These are phyloP conservation scores for Drosophila mercatorum DNA, from an alignment of 2,888 invertebrate genomes.

Conservation along the genomic window DNA sequence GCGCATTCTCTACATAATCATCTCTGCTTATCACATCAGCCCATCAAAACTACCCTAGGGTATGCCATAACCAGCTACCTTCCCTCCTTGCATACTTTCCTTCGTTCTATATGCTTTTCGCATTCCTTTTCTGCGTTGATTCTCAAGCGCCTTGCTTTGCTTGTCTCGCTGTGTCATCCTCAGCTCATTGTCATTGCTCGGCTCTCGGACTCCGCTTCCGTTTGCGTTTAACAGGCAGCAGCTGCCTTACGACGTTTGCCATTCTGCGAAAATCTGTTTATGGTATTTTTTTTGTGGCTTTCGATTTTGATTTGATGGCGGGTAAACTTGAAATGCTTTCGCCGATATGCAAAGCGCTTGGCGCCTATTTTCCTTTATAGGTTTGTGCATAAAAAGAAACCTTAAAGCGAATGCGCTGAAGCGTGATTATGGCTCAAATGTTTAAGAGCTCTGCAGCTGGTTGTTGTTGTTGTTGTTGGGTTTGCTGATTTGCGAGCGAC, in stretches of 20 bases:
- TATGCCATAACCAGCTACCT: not conserved
- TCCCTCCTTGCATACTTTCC: not conserved
- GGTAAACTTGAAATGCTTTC: conserved; percentile 51
- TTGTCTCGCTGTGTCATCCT: conserved; percentile 46
- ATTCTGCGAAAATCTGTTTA: conserved; percentile 48
- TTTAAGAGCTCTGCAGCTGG: not conserved
- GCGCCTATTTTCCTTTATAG: conserved; percentile 57
- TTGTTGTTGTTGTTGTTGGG: not conserved
- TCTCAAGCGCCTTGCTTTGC: conserved; percentile 26
- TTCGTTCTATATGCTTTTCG: not conserved
- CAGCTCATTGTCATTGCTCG: conserved; percentile 38
- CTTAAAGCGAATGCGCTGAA: conserved; percentile 3
- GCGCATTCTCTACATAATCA: too few relatives aligned
- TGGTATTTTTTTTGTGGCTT: conserved; percentile 51
- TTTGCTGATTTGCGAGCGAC: conserved; percentile 6
- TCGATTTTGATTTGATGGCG: conserved; percentile 58
- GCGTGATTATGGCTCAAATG: conserved; percentile 17
- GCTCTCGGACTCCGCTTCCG: not conserved
- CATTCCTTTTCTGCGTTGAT: not conserved
- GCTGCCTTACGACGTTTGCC: conserved; percentile 17
- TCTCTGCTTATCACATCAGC: too few relatives aligned
- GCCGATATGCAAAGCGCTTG: conserved; percentile 64
- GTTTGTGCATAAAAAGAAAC: conserved; percentile 64
- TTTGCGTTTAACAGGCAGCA: conserved; percentile 7
- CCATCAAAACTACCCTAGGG: not conserved